Percentiles rank a stretch among this genome's conserved stretches.
Conservation (phyloP, 2,888 invertebrate genomes). For the Hipparchia semele region DNA sequence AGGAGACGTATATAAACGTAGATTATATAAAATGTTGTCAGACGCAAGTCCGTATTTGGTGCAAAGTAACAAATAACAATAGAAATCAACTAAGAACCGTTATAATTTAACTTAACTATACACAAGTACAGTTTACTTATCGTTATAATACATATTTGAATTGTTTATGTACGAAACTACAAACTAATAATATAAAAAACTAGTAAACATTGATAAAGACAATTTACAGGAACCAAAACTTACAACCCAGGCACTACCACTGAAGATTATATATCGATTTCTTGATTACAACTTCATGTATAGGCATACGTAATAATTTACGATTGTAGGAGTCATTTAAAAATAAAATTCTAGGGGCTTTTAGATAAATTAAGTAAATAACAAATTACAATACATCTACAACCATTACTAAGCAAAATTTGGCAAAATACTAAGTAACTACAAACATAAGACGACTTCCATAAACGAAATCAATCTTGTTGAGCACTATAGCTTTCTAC, state of each 20-base stretch:
- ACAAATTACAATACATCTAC: background rate
- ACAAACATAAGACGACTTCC: background rate
- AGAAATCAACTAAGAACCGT: background rate
- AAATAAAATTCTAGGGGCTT: background rate
- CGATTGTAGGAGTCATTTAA: background rate
- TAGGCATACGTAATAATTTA: background rate
- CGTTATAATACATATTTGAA: background rate
- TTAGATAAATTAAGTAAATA: background rate
- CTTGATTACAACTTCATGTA: background rate
- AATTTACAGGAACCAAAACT: background rate
- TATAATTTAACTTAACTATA: too few relatives aligned
- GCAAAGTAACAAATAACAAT: background rate
- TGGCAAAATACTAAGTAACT: background rate
- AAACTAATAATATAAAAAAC: background rate
- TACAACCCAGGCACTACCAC: background rate
- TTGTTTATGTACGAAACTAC: background rate
- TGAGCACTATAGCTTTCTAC: slow-evolving; percentile 44
- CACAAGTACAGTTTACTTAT: too few relatives aligned
- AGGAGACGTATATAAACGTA: background rate
- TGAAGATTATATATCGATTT: background rate
- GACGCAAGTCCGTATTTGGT: background rate
- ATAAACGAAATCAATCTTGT: slow-evolving; percentile 1
- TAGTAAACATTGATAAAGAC: background rate
- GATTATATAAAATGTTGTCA: background rate
- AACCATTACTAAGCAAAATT: background rate